Evolutionary conservation across 1,140 invertebrate species (phyloP).

Genomic region (Stegodyphus mimosarum): DNA sequence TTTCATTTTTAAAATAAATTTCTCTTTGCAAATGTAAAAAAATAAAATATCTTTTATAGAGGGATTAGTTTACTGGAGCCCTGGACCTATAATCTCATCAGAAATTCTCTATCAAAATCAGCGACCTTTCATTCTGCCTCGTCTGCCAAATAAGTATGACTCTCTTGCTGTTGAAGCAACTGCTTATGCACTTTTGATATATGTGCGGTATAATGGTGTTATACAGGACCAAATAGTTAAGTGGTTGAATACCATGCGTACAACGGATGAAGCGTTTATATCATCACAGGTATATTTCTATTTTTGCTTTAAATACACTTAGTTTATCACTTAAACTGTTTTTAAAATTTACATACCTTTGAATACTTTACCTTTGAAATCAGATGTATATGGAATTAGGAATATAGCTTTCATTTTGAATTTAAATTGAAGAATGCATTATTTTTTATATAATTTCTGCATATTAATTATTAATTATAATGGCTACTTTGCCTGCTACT

Average conservation of each 20-base stretch:
- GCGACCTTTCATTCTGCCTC: constrained; percentile 70
- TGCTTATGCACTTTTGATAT: constrained; percentile 73
- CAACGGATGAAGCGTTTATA: constrained; percentile 73
- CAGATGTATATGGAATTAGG: too few relatives aligned
- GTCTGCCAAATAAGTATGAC: constrained; percentile 68
- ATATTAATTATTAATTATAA: too few relatives aligned
- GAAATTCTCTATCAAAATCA: constrained; percentile 71
- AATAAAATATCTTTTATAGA: constrained; percentile 64
- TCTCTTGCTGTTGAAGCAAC: constrained; percentile 73
- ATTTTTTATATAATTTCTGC: too few relatives aligned
- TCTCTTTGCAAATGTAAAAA: too few relatives aligned
- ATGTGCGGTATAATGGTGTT: constrained; percentile 70
- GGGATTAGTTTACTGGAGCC: constrained; percentile 71
- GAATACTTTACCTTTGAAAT: too few relatives aligned
- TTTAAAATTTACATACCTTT: too few relatives aligned
- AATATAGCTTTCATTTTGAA: too few relatives aligned
- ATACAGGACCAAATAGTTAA: constrained; percentile 70
- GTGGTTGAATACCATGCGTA: constrained; percentile 74
- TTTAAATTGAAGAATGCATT: too few relatives aligned
- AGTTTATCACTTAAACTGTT: too few relatives aligned
- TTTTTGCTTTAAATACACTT: too few relatives aligned
- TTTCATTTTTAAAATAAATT: too few relatives aligned
- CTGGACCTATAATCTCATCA: constrained; percentile 64
- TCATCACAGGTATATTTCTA: constrained; percentile 70
- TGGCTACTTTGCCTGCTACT: too few relatives aligned